These are phyloP conservation scores for Andrena cerasifolii DNA, from an alignment of 1,140 invertebrate species.

Conservation along the genomic window DNA sequence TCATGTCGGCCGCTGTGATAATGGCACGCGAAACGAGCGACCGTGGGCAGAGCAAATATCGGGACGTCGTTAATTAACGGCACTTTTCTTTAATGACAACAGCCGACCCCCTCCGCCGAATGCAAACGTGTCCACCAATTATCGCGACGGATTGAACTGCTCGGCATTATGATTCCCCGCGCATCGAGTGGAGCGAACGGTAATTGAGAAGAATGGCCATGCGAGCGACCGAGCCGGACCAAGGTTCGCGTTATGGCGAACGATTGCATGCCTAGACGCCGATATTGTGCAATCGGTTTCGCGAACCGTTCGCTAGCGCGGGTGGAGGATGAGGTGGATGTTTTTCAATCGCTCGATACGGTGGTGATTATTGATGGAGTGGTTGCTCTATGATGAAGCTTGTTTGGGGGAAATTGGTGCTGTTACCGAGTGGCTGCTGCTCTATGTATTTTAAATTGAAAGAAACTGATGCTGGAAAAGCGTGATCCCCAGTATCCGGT, in stretches of 20 bases:
- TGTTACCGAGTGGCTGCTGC: too few relatives aligned
- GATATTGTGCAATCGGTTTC: too few relatives aligned
- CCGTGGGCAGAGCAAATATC: conserved; percentile 52
- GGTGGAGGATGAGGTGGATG: not conserved
- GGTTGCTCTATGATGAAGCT: too few relatives aligned
- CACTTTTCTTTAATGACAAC: conserved; percentile 54
- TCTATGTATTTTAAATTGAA: too few relatives aligned
- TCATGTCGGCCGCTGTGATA: conserved; percentile 42
- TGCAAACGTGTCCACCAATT: conserved; percentile 30
- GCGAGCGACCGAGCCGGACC: not conserved
- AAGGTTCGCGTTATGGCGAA: not conserved
- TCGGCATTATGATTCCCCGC: not conserved
- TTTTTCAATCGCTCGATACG: too few relatives aligned
- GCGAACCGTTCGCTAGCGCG: too few relatives aligned
- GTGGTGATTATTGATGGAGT: too few relatives aligned
- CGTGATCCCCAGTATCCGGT: too few relatives aligned
- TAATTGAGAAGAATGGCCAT: not conserved
- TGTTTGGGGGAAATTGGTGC: too few relatives aligned
- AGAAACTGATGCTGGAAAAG: too few relatives aligned
- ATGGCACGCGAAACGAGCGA: conserved; percentile 25
- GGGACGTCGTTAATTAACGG: conserved; percentile 57
- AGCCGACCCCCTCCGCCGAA: conserved; percentile 8
- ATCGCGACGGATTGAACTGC: conserved; percentile 8
- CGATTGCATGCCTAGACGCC: not conserved
- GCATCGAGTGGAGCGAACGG: not conserved